Conservation (phyloP, 2,113 vertebrate genomes). For the Oxyura jamaicensis region DNA sequence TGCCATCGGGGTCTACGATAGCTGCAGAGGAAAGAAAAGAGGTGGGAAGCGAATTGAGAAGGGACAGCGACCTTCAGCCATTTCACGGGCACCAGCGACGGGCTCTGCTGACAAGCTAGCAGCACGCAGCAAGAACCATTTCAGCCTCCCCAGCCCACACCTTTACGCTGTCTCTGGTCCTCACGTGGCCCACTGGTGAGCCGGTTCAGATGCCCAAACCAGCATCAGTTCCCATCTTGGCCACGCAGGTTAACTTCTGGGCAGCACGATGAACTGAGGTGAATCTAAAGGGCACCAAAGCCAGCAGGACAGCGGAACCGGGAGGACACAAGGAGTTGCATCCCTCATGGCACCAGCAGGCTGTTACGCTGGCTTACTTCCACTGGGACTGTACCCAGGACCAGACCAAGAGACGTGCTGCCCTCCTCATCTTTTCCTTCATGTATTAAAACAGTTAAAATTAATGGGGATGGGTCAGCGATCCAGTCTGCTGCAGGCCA, state of each 20-base stretch:
- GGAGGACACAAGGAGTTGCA: background rate
- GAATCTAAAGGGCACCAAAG: background rate
- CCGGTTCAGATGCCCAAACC: background rate
- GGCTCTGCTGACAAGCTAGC: background rate
- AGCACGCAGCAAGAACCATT: background rate
- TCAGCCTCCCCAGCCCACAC: background rate
- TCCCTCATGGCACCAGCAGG: background rate
- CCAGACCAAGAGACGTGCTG: background rate
- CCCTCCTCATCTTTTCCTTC: background rate
- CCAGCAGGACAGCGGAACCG: background rate
- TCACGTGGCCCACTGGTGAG: accelerated
- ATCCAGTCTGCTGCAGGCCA: background rate
- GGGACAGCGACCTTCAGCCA: too few relatives aligned
- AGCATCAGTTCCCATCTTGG: background rate
- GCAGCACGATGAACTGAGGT: background rate
- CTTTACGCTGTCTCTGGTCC: background rate
- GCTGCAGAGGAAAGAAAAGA: conserved; percentile 72
- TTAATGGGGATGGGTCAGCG: background rate
- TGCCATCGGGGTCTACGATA: conserved; percentile 91
- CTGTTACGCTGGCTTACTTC: background rate
- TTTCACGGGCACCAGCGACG: accelerated
- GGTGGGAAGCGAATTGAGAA: background rate
- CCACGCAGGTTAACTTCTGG: background rate
- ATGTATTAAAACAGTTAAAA: background rate
- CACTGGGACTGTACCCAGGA: background rate